Base-by-base conservation (phyloP, 2,113 vertebrate genomes). In the Tor tambroides region DNA sequence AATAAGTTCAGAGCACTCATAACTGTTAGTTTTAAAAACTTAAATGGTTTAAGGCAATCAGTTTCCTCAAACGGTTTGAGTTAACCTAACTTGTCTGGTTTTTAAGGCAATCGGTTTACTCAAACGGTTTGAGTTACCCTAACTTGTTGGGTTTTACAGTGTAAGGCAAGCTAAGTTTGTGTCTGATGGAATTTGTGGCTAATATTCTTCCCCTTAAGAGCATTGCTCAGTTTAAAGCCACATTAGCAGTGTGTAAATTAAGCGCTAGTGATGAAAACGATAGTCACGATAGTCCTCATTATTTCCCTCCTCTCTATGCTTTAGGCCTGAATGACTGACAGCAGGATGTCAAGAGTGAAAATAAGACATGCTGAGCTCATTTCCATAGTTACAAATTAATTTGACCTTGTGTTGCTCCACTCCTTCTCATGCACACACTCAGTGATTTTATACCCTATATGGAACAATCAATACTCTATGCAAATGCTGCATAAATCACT, bases 241-340 rank as follows among this genome's bases (percentile, higher is more conserved):
- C 89, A 90, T 90, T 90, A 85, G 59, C 65, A n/a, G 23, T 61
- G 72, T 79, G 86, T 89, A 93, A 92, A 93, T 92, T 89, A 92
- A 90, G 85, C 87, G 88, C 85, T 90, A 91, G 90, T 88, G 86
- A 90, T 88, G 86, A 90, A 90, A 91, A 91, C 89, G 87, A n/a
- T n/a, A n/a, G 86, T 49, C 28, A 87, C 92, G 87, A 92, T 92
- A 87, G 90, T 86, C 89, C 43, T 80, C 59, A 86, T 90, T 56
- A 19, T 89, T 89, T 75, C 76, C 84, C 84, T 82, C 79, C 87
- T 91, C 88, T 89, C 15, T 28, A 10, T 92, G 74, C 83, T 88
- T 1, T 26, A 81, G 15, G 78, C 86, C 90, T 89, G 76, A 90
- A 89, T 79, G 46, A 87, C 71, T 88, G 82, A 90, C 76, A 92